A percentile compares a stretch with the other conserved stretches of the same genome.
phyloP scores from a whole-genome alignment of 2,888 invertebrate genomes.

The Marronus borbonicus region DNA sequence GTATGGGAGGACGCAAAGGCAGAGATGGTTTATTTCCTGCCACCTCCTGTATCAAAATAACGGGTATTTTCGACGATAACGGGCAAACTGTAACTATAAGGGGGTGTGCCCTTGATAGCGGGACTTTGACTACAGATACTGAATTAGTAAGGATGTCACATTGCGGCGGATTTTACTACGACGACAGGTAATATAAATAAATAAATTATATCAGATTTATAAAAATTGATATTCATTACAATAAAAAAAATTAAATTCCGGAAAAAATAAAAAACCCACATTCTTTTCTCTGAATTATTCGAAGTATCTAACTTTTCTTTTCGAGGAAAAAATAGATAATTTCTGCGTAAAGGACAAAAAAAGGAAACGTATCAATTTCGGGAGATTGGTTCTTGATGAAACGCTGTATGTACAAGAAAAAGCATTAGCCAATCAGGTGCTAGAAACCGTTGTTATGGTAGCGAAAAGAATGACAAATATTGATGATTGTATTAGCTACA shows the following conservation, averaged over 20 bases:
- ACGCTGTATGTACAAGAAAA: not conserved
- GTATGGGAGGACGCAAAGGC: constrained; percentile 95
- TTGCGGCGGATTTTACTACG: constrained; percentile 94
- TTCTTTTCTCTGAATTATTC: too few species aligned
- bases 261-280: not conserved
- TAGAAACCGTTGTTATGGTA: not conserved
- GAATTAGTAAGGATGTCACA: constrained; percentile 98
- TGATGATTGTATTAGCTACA: constrained; percentile 20
- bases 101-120: constrained; percentile 95
- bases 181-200: constrained; percentile 77
- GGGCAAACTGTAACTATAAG: constrained; percentile 89
- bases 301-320: too few species aligned
- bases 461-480: constrained; percentile 8
- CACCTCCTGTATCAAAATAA: constrained; percentile 96
- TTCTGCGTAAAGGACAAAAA: not conserved
- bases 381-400: constrained; percentile 13
- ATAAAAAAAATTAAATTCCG: too few species aligned
- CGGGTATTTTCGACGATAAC: constrained; percentile 86
- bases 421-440: constrained; percentile 13
- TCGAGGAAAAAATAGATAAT: too few species aligned
- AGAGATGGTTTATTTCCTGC: constrained; percentile 96
- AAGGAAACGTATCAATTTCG: not conserved
- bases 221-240: too few species aligned
- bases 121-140: constrained; percentile 95
- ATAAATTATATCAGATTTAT: too few species aligned